Conservation (phyloP, 2,888 invertebrate species). For the Graphium colonna region DNA sequence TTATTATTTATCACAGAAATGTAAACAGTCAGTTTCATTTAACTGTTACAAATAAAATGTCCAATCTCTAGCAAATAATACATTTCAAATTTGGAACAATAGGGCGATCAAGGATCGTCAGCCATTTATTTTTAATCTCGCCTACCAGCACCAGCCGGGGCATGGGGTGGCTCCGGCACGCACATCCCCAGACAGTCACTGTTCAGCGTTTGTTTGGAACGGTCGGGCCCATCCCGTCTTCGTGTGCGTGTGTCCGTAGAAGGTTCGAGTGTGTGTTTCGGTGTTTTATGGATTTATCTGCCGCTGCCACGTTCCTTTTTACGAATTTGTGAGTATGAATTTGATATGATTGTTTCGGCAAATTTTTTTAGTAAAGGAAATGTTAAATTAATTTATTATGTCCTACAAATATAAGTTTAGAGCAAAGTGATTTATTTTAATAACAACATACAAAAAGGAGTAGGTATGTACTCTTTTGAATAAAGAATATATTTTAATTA, state of each 20-base stretch:
- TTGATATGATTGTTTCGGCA: too few species aligned
- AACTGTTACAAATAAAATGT: too few species aligned
- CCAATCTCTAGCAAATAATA: too few species aligned
- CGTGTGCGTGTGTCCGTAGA: neutral
- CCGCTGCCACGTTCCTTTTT: neutral
- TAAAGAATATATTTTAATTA: too few species aligned
- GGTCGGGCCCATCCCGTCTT: conserved; percentile 2
- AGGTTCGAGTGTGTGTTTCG: conserved; percentile 9
- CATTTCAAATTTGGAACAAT: neutral
- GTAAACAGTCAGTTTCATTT: too few species aligned
- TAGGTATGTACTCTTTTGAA: too few species aligned
- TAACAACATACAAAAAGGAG: too few species aligned
- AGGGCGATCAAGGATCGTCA: conserved; percentile 3
- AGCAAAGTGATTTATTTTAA: too few species aligned
- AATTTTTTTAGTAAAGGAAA: too few species aligned
- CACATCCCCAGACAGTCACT: conserved; percentile 17
- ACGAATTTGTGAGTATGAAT: neutral
- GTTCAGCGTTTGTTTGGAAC: conserved; percentile 1
- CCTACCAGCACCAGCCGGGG: conserved; percentile 8
- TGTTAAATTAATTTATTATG: too few species aligned
- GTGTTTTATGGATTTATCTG: neutral
- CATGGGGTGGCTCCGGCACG: conserved; percentile 8
- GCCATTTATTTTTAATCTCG: conserved; percentile 21
- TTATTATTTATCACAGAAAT: too few species aligned
- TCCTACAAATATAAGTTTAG: too few species aligned